Evolutionary conservation across 2,888 invertebrate genomes (phyloP), one percentile per base, ranked within the genome.

Genomic region (Yponomeuta cagnagella): DNA sequence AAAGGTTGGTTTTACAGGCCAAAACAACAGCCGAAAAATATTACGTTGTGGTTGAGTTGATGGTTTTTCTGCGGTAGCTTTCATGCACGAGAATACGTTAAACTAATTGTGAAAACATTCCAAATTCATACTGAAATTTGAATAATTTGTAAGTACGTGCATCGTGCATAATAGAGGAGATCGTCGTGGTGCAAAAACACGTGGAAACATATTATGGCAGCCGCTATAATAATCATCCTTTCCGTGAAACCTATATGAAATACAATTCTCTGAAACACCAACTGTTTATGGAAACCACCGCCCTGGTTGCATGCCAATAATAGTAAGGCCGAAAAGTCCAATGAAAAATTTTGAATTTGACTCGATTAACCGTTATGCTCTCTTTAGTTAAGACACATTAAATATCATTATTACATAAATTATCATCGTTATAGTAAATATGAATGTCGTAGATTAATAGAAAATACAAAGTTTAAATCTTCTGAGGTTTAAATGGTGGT

Each of bases 291-390:
- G 43, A 64, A 64, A 64, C 64, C 64, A 30, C 64, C 23, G 12
- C 23, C 30, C 31, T n/a, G 12, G 64, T 10, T 6, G 37, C 58
- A 70, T 70, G 70, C 70, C 70, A 70, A 70, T 70, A 30, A 48
- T 30, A 64, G 9, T 15, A 64, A 37, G 10, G 52, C 52, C 48
- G 65, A 70, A 64, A 31, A 23, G 65, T 65, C 52, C 69, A 52
- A 52, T 65, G 37, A 12, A 66, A 77, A 86, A 88, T 88, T 90
- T 90, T 82, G 85, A 91, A 91, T 92, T 91, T 91, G 82, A 90
- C 81, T 79, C n/a, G 70, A 71, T 77, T 74, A 80, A 77, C 87
- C 82, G 86, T 88, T 87, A 84, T 70, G 70, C 70, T 70, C 70
- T 67, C 58, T 37, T 69, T 31, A 64, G 10, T 64, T 64, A 64